Base-by-base conservation (phyloP, 35 echinoderm and acorn worm genomes). In the Ophioderma brevispina region DNA sequence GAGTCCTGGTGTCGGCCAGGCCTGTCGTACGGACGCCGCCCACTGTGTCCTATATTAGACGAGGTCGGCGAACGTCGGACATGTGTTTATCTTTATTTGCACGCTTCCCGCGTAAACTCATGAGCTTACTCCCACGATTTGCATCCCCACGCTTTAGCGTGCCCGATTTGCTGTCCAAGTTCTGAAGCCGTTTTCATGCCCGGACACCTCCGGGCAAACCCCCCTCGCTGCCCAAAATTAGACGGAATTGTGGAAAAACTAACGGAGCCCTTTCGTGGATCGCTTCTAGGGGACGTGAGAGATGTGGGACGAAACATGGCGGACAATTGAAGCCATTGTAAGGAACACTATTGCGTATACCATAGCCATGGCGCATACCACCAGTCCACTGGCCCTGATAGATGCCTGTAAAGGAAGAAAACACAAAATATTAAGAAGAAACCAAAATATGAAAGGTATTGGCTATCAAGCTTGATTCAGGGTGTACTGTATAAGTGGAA, bases 331-430 rank as follows among this genome's bases (percentile, higher is more conserved):
- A 38, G 94, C 93, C 93, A 95, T 93, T 38, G 89, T 95, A 99
- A 59, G 97, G 97, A 76, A 99, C 97, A 49, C 97, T 99, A 87
- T 94, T 99, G 17, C 97, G 63, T 46, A 99, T 99, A 11, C 97
- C 97, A 78, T 91, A 99, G 18, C 97, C 97, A 91, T 99, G 97
- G 28, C 97, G 87, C 97, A 99, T 99, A 52, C 97, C 97, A 59
- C 97, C 97, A 70, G 92, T 91, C 97, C 97, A 99, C 37, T 99
- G 97, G 15, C 97, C 97, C 75, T 99, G 97, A 50, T 93, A 99
- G 38, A 95, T 99, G 25, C 97, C 97, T 99, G 82, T 23, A 86
- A 63, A 31, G 77, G 80, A 94, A 76, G 33, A 25, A 35, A 50
- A 83, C 35, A 31, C 64, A n/a, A 86, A 90, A n/a, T n/a, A n/a